A percentile compares a stretch with the other conserved stretches of the same genome.
Evolutionary conservation across 2,888 invertebrate species (phyloP).

Genomic region (Pristionchus mayeri): DNA sequence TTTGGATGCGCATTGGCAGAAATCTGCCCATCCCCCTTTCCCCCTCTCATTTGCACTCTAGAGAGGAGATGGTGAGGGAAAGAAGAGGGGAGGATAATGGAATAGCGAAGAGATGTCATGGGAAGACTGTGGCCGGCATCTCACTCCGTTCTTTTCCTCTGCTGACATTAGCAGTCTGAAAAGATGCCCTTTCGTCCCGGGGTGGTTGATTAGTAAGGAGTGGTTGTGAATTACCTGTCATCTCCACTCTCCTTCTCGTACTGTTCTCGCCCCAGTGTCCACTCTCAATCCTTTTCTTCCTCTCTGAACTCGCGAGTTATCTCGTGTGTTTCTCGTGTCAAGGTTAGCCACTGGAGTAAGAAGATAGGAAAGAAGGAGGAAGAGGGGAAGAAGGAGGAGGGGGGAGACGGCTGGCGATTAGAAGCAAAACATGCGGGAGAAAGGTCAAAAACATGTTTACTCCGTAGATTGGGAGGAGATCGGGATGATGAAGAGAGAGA

Average conservation of each 20-base stretch:
- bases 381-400: neutral
- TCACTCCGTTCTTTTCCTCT: too few species aligned
- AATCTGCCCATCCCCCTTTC: neutral
- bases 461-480: neutral
- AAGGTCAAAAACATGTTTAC: constrained; percentile 48
- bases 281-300: neutral
- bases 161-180: too few species aligned
- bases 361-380: constrained; percentile 29
- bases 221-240: neutral
- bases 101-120: neutral
- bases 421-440: constrained; percentile 30
- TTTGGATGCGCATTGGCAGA: neutral
- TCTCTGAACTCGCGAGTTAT: constrained; percentile 10
- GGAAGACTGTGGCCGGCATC: neutral
- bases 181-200: neutral
- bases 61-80: neutral
- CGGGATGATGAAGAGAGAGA: neutral
- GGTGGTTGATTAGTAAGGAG: neutral
- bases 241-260: neutral
- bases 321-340: constrained; percentile 45
- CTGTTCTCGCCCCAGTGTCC: constrained; percentile 11
- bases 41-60: constrained; percentile 1
- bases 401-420: neutral
- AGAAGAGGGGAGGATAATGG: neutral
- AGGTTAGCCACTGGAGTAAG: constrained; percentile 39